Evolutionary conservation across 2,113 vertebrate species (phyloP).

Genomic region (Bubo blakistoni): DNA sequence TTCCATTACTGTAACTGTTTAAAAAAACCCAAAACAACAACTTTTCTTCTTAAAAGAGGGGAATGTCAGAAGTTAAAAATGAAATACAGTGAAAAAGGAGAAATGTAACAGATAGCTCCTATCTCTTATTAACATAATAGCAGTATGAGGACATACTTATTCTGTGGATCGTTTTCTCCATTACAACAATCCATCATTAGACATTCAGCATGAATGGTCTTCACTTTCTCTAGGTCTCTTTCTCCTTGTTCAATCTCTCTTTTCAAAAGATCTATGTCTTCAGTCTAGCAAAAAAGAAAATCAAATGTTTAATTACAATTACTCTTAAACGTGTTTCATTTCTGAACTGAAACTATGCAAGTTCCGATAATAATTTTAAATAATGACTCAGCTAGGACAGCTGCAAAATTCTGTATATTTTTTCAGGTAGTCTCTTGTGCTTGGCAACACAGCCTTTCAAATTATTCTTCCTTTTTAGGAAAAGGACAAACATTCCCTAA

Average conservation of each 20-base stretch:
- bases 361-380: background rate
- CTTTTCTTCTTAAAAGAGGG: background rate
- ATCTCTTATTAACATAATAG: background rate
- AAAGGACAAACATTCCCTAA: background rate
- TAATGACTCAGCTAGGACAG: background rate
- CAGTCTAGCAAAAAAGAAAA: conserved; percentile 68
- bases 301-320: background rate
- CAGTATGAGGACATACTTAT: conserved; percentile 45
- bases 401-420: background rate
- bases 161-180: conserved; percentile 19
- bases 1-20: background rate
- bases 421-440: background rate
- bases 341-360: background rate
- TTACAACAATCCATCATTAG: conserved; percentile 72
- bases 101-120: background rate
- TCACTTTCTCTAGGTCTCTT: conserved; percentile 70
- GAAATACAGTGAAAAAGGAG: background rate
- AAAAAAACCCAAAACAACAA: background rate
- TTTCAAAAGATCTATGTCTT: conserved; percentile 76
- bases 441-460: background rate
- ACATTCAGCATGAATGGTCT: conserved; percentile 64
- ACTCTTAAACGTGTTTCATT: background rate
- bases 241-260: conserved; percentile 75
- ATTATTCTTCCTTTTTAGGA: background rate
- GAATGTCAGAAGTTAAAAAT: background rate